phyloP scores from a whole-genome alignment of 2,113 vertebrate genomes.

The Phyllopteryx taeniolatus region DNA sequence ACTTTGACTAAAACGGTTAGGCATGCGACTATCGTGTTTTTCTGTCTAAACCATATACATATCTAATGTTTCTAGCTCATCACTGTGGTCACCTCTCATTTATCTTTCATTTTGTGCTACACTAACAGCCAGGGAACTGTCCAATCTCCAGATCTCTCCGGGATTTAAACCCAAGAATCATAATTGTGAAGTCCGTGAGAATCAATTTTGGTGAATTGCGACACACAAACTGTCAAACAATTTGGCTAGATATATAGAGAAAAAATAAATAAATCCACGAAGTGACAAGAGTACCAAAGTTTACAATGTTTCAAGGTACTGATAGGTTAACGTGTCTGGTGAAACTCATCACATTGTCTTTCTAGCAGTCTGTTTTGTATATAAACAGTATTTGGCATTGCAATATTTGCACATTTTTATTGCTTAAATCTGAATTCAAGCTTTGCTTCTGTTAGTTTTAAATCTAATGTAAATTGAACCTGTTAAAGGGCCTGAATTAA shows the following conservation, averaged over 20 bases:
- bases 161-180: slow-evolving; percentile 35
- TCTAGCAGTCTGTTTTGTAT: background rate
- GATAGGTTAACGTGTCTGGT: background rate
- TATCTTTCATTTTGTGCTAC: slow-evolving; percentile 29
- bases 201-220: slow-evolving; percentile 3
- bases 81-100: slow-evolving; percentile 36
- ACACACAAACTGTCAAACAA: background rate
- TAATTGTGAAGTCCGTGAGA: slow-evolving; percentile 29
- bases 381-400: background rate
- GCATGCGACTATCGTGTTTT: slow-evolving; percentile 30
- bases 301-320: background rate
- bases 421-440: no score
- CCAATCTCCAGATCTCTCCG: slow-evolving; percentile 40
- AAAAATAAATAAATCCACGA: background rate
- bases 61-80: slow-evolving; percentile 56
- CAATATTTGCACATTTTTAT: no score
- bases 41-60: slow-evolving; percentile 30
- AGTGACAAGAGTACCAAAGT: background rate
- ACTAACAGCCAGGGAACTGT: slow-evolving; percentile 26
- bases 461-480: no score
- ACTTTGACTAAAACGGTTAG: slow-evolving; percentile 29
- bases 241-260: no score
- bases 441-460: no score
- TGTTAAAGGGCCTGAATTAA: no score
- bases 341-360: no score